Evolutionary conservation across 2,113 vertebrate species (phyloP).

Genomic region (Crotalus viridis): DNA sequence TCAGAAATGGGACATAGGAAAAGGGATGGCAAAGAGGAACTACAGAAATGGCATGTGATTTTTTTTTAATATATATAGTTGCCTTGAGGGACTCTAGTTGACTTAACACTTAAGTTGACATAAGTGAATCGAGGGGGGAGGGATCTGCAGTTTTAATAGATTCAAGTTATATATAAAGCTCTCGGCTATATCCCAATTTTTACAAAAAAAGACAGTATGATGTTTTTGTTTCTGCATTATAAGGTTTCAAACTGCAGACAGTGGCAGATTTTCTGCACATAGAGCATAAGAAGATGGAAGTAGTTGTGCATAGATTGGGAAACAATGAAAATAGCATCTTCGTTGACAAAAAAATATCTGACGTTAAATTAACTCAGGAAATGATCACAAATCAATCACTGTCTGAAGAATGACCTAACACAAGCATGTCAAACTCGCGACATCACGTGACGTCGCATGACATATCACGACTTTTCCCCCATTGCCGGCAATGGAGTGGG

Average conservation of each 20-base stretch:
- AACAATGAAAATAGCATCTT: not conserved
- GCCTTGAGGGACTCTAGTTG: not conserved
- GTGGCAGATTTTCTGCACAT: not conserved
- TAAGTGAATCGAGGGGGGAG: not conserved
- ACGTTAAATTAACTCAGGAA: not conserved
- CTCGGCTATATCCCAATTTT: not conserved
- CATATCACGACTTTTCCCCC: too few species aligned
- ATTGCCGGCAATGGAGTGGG: too few species aligned
- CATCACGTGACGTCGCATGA: too few species aligned
- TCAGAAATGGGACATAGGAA: not conserved
- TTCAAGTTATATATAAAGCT: not conserved
- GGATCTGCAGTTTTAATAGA: not conserved
- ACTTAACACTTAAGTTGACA: too few species aligned
- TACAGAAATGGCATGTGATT: not conserved
- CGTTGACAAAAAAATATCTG: not conserved
- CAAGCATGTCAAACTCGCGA: not conserved
- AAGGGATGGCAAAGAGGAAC: not conserved
- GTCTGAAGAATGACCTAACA: not conserved
- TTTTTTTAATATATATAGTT: not conserved
- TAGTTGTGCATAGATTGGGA: not conserved
- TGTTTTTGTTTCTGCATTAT: not conserved
- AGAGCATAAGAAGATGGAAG: not conserved
- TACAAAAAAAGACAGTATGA: not conserved
- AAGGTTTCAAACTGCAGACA: not conserved
- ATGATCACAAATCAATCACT: not conserved